These are phyloP conservation scores for Erythrolamprus reginae DNA, from an alignment of 2,113 vertebrate genomes.

Conservation along the genomic window DNA sequence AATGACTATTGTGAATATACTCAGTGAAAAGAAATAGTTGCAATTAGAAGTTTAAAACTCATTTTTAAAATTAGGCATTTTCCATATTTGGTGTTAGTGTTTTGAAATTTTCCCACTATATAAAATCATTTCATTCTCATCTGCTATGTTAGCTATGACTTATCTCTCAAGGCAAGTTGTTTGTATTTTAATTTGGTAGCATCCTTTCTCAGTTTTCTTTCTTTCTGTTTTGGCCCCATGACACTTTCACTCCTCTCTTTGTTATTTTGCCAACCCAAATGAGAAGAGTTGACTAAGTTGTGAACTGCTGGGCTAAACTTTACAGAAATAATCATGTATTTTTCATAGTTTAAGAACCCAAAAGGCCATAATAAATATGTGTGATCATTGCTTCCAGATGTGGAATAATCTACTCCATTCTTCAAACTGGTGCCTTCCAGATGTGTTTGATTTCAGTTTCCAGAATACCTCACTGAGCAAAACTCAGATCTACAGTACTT, in stretches of 20 bases:
- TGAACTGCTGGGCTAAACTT: background rate
- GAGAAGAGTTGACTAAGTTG: constrained; percentile 7
- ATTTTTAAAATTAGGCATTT: constrained; percentile 10
- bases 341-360: background rate
- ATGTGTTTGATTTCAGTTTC: background rate
- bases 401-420: background rate
- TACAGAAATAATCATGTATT: background rate
- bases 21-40: background rate
- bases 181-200: constrained; percentile 15
- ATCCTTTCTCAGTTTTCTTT: constrained; percentile 30
- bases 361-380: constrained; percentile 11
- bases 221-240: constrained; percentile 5
- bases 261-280: background rate
- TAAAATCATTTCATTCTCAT: constrained; percentile 1
- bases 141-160: background rate
- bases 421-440: background rate
- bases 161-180: constrained; percentile 24
- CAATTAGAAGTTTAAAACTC: constrained; percentile 18
- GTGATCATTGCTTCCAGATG: constrained; percentile 7
- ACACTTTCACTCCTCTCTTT: constrained; percentile 9
- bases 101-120: background rate
- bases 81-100: constrained; percentile 18
- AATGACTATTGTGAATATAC: background rate
- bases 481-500: background rate
- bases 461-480: background rate